Evolutionary conservation across 1,140 invertebrate species (phyloP).

Genomic region (Drosophila cardini): DNA sequence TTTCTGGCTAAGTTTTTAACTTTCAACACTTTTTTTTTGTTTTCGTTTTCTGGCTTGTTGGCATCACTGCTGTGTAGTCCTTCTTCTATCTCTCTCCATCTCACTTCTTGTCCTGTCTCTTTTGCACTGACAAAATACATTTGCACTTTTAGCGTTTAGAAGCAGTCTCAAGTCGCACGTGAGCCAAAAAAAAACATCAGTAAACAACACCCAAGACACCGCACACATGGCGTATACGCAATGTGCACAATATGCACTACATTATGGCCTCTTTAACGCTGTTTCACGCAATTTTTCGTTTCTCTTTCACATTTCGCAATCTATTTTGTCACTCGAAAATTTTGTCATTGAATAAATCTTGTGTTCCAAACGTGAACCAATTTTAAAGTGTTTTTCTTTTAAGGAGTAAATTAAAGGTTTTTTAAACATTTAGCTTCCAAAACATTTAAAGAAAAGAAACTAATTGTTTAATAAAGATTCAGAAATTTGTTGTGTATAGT

Average conservation of each 20-base stretch:
- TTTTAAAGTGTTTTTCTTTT: too few species aligned
- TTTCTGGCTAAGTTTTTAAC: too few species aligned
- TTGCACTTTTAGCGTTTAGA: conserved; percentile 20
- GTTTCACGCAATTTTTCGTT: too few species aligned
- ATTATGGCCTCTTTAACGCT: conserved; percentile 8
- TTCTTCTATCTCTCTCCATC: conserved; percentile 2
- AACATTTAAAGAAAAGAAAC: too few species aligned
- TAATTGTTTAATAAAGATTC: too few species aligned
- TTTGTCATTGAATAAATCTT: background rate
- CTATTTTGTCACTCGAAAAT: background rate
- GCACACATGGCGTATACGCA: conserved; percentile 42
- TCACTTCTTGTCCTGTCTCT: conserved; percentile 1
- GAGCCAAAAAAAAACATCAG: conserved; percentile 12
- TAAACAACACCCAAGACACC: conserved; percentile 18
- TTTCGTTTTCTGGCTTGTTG: too few species aligned
- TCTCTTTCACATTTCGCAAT: background rate
- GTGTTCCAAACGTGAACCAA: background rate
- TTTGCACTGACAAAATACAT: conserved; percentile 27
- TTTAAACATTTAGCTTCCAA: too few species aligned
- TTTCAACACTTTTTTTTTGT: too few species aligned
- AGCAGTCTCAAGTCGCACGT: conserved; percentile 27
- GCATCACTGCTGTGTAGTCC: background rate
- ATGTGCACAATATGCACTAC: conserved; percentile 9
- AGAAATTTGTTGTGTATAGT: too few species aligned
- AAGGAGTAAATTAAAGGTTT: too few species aligned